Conservation (phyloP, 2,797 vertebrate species). For the Fratercula arctica region DNA sequence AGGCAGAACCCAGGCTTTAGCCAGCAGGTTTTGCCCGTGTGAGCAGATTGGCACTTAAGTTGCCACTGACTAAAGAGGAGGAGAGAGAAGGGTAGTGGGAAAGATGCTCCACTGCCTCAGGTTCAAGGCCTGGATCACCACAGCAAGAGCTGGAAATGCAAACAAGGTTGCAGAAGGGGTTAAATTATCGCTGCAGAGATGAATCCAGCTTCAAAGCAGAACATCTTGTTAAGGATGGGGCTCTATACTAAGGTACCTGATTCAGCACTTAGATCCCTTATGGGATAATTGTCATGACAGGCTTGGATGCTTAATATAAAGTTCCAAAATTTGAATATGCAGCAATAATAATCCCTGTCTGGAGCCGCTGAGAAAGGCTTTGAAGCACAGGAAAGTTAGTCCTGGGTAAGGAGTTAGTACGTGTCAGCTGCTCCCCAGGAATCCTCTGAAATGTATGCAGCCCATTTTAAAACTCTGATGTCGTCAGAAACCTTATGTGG, state of each 20-base stretch:
- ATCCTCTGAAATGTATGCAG: not conserved
- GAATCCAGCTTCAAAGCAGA: not conserved
- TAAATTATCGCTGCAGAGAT: not conserved
- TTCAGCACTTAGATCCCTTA: not conserved
- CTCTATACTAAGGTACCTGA: not conserved
- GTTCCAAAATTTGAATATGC: not conserved
- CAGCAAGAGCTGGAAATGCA: not conserved
- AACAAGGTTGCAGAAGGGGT: not conserved
- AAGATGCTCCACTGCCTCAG: not conserved
- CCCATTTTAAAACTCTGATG: not conserved
- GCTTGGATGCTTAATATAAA: not conserved
- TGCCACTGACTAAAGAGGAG: not conserved
- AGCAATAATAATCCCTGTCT: not conserved
- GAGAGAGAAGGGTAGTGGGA: not conserved
- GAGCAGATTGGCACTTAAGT: not conserved
- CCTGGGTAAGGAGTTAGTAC: not conserved
- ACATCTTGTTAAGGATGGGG: not conserved
- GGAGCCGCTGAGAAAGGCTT: not conserved
- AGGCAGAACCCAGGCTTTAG: not conserved
- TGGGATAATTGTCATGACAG: not conserved
- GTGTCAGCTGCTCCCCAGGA: not conserved
- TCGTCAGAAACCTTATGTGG: not conserved
- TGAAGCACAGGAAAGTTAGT: not conserved
- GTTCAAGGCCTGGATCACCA: not conserved
- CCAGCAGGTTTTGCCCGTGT: not conserved